Conservation (phyloP, 2,113 vertebrate genomes). For the Scolopax mira region DNA sequence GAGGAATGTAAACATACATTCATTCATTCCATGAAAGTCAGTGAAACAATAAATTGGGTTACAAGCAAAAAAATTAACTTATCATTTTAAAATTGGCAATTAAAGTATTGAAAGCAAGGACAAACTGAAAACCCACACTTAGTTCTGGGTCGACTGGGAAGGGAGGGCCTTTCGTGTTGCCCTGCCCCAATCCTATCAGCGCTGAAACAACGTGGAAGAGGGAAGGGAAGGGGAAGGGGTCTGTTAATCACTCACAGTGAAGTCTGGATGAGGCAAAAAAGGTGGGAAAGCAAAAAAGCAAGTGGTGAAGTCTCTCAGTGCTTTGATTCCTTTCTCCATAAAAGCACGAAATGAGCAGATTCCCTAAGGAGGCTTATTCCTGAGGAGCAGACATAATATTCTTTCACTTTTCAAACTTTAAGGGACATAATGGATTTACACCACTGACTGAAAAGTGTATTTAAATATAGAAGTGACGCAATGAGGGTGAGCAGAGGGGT, state of each 20-base stretch:
- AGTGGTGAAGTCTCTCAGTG: too few relatives aligned
- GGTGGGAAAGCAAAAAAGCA: too few relatives aligned
- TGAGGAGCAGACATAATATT: neutral
- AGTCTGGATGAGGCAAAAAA: too few relatives aligned
- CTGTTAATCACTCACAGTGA: too few relatives aligned
- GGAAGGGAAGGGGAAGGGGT: neutral
- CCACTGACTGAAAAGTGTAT: neutral
- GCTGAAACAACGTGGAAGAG: neutral
- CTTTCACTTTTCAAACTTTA: neutral
- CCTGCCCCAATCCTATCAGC: neutral
- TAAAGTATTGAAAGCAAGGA: neutral
- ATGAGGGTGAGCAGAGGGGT: too few relatives aligned
- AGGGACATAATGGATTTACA: neutral
- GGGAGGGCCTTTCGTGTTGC: neutral
- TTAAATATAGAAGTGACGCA: too few relatives aligned
- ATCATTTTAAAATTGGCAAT: neutral
- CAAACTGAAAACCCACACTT: neutral
- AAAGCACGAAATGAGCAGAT: neutral
- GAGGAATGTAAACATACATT: neutral
- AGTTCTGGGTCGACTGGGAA: neutral
- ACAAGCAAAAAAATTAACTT: neutral
- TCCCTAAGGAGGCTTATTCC: neutral
- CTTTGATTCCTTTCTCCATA: too few relatives aligned
- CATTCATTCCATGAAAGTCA: too few relatives aligned
- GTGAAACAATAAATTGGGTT: neutral